Base-by-base conservation (phyloP, 2,797 vertebrate species). In the Meda fulgida region DNA sequence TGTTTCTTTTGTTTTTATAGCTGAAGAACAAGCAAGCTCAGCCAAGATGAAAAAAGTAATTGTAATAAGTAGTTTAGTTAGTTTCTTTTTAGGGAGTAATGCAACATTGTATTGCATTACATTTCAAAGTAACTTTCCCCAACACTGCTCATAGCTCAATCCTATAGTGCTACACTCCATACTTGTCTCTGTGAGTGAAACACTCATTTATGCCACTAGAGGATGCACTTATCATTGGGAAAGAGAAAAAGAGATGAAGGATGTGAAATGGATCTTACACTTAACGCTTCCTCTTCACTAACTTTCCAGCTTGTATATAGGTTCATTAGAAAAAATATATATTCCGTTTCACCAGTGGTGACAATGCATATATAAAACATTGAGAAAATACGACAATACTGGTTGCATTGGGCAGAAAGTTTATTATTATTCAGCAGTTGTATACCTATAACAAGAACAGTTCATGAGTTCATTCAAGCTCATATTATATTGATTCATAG, bases 371-470 rank as follows among this genome's bases (percentile, higher is more conserved):
- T 10, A n/a, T 48, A 11, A 65, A 63, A 80, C 18, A 77, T 16
- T 13, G 16, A 78, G 19, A 36, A 55, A 67, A 38, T 11, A 70
- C 29, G 3, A 26, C 23, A 73, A 36, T 21, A 13, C 23, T 53
- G 5, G n/a, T 21, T 66, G 5, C 31, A 58, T 5, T 16, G 11
- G 4, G 21, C n/a, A 51, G 19, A 11, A 14, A 5, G 43, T 76
- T 83, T 83, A 76, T 66, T 75, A 18, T 4, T 43, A 58, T 46
- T 40, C 29, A 65, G 4, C 23, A 75, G 63, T 48, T 53, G n/a
- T 5, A 80, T 29, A 81, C 34, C 31, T 31, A 21, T 51, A 31
- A 51, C 46, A 46, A 21, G n/a, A 78, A 79, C 3, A 79, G n/a
- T 31, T 78, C 36, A 60, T 10, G n/a, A 26, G 34, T 26, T 77